phyloP scores from a whole-genome alignment of 2,113 vertebrate genomes.

The Nycticryphes semicollaris region DNA sequence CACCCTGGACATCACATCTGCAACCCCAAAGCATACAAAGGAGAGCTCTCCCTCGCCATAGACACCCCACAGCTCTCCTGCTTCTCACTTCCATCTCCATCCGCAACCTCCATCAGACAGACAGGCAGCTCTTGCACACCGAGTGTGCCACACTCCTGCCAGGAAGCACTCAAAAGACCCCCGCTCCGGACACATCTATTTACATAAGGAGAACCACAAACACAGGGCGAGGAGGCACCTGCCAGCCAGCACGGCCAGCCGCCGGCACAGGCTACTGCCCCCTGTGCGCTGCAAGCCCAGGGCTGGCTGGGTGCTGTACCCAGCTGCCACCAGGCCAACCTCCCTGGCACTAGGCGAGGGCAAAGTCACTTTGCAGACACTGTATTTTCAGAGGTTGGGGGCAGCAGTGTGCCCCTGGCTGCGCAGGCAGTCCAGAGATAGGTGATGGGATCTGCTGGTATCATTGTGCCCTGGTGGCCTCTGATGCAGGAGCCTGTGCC shows the following conservation, averaged over 20 bases:
- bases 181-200: background rate
- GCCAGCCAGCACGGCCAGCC: background rate
- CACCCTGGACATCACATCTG: background rate
- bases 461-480: background rate
- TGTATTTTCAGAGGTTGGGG: background rate
- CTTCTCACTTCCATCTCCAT: background rate
- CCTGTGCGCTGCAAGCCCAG: fast-evolving
- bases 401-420: background rate
- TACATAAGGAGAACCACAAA: background rate
- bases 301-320: background rate
- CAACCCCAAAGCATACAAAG: background rate
- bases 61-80: background rate
- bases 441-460: background rate
- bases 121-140: fast-evolving
- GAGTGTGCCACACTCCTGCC: background rate
- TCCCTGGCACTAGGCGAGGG: background rate
- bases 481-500: background rate
- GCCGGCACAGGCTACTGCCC: background rate
- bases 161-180: background rate
- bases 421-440: background rate
- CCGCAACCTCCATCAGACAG: fast-evolving
- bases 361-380: background rate
- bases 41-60: fast-evolving
- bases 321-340: background rate
- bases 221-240: background rate